These are phyloP conservation scores for Pelobates fuscus DNA, from an alignment of 2,113 vertebrate species.

Conservation along the genomic window DNA sequence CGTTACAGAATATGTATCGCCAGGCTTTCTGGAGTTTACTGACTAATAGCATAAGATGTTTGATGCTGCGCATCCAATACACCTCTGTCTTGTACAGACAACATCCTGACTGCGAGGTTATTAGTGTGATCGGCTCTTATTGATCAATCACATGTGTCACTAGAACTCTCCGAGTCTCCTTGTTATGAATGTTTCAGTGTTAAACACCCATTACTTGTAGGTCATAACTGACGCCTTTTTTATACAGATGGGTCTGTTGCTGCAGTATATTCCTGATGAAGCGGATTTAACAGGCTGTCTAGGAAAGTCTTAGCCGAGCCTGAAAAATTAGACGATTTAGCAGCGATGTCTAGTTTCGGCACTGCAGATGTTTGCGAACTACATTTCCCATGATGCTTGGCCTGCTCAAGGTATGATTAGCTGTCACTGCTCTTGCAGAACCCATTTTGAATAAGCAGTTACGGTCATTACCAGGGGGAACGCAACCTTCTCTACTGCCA, in stretches of 20 bases:
- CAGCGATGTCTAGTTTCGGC: too few relatives aligned
- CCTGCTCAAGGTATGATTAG: too few relatives aligned
- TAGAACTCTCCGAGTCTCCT: neutral
- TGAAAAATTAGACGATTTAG: neutral
- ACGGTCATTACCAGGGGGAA: neutral
- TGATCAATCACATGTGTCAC: neutral
- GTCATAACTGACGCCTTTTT: neutral
- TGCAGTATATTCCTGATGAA: neutral
- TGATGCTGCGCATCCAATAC: neutral
- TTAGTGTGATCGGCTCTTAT: neutral
- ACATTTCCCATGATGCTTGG: too few relatives aligned
- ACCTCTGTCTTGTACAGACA: neutral
- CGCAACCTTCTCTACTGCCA: neutral
- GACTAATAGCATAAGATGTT: neutral
- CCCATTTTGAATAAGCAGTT: neutral
- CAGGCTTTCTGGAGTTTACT: neutral
- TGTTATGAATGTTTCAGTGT: neutral
- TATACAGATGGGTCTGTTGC: neutral
- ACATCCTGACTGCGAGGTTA: neutral
- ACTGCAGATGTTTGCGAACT: too few relatives aligned
- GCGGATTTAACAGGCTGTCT: neutral
- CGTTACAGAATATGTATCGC: neutral
- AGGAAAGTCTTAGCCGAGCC: neutral
- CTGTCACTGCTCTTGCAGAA: neutral
- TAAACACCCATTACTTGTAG: neutral